Evolutionary conservation across 1,140 invertebrate species (phyloP).

Genomic region (Eulimnadia texana): DNA sequence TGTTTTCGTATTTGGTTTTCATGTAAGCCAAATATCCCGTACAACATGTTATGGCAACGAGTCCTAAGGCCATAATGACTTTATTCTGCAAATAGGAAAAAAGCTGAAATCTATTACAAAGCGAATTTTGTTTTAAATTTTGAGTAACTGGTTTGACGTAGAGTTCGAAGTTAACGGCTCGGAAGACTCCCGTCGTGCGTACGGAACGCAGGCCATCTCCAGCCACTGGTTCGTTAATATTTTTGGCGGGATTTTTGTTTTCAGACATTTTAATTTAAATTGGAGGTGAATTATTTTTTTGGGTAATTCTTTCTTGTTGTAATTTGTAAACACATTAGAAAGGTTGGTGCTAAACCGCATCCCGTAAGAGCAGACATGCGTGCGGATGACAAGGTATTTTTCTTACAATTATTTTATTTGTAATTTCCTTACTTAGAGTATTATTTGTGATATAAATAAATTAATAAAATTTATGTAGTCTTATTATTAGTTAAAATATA

Average conservation of each 20-base stretch:
- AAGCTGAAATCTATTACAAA: conserved; percentile 6
- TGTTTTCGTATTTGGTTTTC: conserved; percentile 53
- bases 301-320: too few relatives aligned
- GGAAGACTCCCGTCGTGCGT: conserved; percentile 48
- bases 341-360: too few relatives aligned
- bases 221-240: conserved; percentile 23
- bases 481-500: too few relatives aligned
- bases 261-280: neutral
- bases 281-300: neutral
- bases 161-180: conserved; percentile 64
- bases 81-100: conserved; percentile 51
- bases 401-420: neutral
- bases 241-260: neutral
- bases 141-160: conserved; percentile 61
- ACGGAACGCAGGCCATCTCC: conserved; percentile 63
- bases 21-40: conserved; percentile 62
- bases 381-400: too few relatives aligned
- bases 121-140: neutral
- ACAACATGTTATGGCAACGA: conserved; percentile 43
- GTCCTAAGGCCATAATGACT: conserved; percentile 56
- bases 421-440: neutral
- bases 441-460: neutral
- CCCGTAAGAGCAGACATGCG: too few relatives aligned
- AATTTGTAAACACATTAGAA: too few relatives aligned
- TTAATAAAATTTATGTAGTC: too few relatives aligned